Percentiles rank a stretch among this genome's conserved stretches.
Conservation (phyloP, 2,113 vertebrate genomes). For the Polypterus bichir region DNA sequence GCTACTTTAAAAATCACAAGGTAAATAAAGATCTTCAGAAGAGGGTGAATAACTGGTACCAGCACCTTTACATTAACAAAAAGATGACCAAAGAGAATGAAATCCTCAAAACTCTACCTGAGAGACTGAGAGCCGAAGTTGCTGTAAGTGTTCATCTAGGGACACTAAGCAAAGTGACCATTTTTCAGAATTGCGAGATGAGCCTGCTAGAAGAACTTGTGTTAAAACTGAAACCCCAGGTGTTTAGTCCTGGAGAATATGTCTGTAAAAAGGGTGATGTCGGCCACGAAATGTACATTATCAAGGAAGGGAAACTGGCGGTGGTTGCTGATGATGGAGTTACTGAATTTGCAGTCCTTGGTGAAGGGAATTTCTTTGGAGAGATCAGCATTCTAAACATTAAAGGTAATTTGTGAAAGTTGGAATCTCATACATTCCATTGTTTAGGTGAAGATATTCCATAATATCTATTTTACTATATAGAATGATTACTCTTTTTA, state of each 20-base stretch:
- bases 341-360: conserved; percentile 66
- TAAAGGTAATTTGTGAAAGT: conserved; percentile 47
- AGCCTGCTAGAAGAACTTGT: conserved; percentile 78
- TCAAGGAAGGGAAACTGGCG: conserved; percentile 74
- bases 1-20: conserved; percentile 52
- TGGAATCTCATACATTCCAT: no score
- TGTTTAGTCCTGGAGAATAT: conserved; percentile 77
- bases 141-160: conserved; percentile 69
- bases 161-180: conserved; percentile 71
- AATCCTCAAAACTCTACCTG: conserved; percentile 59
- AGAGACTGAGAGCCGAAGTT: conserved; percentile 65
- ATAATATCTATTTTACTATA: no score
- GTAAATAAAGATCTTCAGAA: conserved; percentile 42
- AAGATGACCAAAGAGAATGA: conserved; percentile 69
- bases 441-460: no score
- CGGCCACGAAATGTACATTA: conserved; percentile 86
- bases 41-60: conserved; percentile 69
- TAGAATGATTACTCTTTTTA: no score
- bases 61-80: conserved; percentile 72
- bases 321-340: conserved; percentile 78
- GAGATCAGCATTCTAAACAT: conserved; percentile 94
- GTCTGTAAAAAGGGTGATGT: conserved; percentile 83
- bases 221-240: conserved; percentile 69
- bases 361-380: conserved; percentile 79
- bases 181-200: conserved; percentile 76